Percentiles rank a stretch among this genome's conserved stretches.
Conservation (phyloP, 2,797 vertebrate genomes). For the Smutsia gigantea region DNA sequence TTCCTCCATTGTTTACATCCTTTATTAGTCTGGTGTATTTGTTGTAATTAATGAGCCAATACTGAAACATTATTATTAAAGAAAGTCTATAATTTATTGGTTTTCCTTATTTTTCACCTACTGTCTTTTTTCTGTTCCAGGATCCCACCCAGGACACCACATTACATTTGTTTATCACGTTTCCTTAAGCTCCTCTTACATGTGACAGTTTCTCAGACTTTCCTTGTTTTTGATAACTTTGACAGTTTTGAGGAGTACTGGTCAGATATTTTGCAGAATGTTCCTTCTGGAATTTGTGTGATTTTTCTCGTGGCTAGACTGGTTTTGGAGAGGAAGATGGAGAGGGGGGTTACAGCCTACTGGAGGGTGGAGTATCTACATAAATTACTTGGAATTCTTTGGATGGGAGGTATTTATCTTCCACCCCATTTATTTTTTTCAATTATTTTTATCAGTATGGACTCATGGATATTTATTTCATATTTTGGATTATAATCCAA, state of each 20-base stretch:
- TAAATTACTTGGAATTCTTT: not conserved
- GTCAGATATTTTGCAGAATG: not conserved
- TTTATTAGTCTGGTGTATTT: not conserved
- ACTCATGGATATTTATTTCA: not conserved
- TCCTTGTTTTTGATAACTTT: too few species aligned
- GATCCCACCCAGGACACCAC: not conserved
- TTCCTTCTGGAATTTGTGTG: not conserved
- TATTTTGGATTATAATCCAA: not conserved
- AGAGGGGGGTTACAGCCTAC: too few species aligned
- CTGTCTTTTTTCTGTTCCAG: not conserved
- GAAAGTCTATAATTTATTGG: not conserved
- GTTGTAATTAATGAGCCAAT: not conserved
- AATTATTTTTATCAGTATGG: not conserved
- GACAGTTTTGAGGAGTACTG: not conserved
- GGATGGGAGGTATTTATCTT: not conserved
- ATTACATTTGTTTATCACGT: not conserved
- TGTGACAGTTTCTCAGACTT: not conserved
- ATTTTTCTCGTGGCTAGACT: not conserved
- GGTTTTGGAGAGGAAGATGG: not conserved
- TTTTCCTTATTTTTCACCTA: not conserved
- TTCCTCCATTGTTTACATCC: not conserved
- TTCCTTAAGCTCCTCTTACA: not conserved
- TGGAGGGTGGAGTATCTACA: not conserved
- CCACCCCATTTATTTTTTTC: not conserved
- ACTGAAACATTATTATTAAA: not conserved